Base-by-base conservation (phyloP, 1,140 invertebrate species). In the Onthophagus taurus region DNA sequence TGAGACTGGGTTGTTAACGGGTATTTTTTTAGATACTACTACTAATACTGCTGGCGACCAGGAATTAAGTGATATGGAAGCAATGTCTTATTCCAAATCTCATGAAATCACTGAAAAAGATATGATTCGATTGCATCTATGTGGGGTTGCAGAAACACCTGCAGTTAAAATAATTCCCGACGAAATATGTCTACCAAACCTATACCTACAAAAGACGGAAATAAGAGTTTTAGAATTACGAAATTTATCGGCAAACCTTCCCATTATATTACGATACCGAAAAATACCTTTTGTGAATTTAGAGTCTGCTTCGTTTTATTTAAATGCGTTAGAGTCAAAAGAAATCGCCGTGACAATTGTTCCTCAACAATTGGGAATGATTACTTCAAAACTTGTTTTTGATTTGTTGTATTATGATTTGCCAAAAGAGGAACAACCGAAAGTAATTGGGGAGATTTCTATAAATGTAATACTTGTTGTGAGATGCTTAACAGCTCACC, bases 201-300 rank as follows among this genome's bases (percentile, higher is more conserved):
- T 58, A 6, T 31, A 13, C 16, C 26, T 58, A 2, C 43, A 48
- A 2, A 2, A 34, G 34, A 29, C 7, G 13, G 24, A 16, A 11
- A 34, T 14, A 1, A 29, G 53, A 20, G 50, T 43, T 7, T 23
- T 60, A 3, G 31, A 35, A 1, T 29, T 60, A 7, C 23, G 21
- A 3, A 60, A 60, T 24, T n/a, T 38, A 26, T 60, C 56, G 1
- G 37, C 17, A 14, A 36, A 33, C 13, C 24, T 58, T 8, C 52
- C 58, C 2, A 45, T 51, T 7, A 45, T 44, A 42, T 52, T 53
- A 24, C 41, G 42, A 18, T 55, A 54, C 36, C 35, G 48, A 21
- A 59, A 55, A 41, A 31, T 44, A 16, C 20, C 49, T 3, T 49
- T 17, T 23, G 37, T 59, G 16, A 44, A 54, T 41, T 8, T 57